Conservation (phyloP, 2,797 vertebrate species). For the Ibycter americanus region DNA sequence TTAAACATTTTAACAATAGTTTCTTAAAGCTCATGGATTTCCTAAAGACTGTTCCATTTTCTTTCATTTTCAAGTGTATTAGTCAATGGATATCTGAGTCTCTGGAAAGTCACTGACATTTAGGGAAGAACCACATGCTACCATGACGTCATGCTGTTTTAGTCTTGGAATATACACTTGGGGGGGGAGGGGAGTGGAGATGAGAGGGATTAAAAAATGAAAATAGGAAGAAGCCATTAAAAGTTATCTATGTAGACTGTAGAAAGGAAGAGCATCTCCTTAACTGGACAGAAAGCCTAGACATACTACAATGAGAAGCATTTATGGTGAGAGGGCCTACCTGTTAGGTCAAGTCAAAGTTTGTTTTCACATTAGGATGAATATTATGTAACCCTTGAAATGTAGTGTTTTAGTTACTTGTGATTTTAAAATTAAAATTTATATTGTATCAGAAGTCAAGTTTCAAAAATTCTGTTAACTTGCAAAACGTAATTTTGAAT, state of each 20-base stretch:
- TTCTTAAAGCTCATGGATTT: not conserved
- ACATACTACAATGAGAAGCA: not conserved
- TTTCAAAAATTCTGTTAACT: not conserved
- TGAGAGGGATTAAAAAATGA: not conserved
- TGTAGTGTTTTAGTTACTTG: not conserved
- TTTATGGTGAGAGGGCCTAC: not conserved
- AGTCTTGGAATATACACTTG: not conserved
- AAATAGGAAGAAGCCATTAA: not conserved
- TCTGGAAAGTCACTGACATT: not conserved
- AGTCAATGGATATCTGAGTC: not conserved
- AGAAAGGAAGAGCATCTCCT: not conserved
- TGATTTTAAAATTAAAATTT: not conserved
- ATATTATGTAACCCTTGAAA: not conserved
- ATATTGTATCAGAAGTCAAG: not conserved
- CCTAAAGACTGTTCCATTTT: not conserved
- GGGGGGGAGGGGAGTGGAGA: fast-evolving
- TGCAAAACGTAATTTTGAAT: not conserved
- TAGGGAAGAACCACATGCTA: not conserved
- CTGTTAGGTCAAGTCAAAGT: not conserved
- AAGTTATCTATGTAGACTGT: not conserved
- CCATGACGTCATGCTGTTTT: not conserved
- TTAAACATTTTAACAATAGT: not conserved
- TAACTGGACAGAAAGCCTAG: not conserved
- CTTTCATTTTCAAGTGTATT: not conserved
- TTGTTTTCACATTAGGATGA: not conserved